phyloP scores from a whole-genome alignment of 1,140 invertebrate species.

The Bombyx mandarina region DNA sequence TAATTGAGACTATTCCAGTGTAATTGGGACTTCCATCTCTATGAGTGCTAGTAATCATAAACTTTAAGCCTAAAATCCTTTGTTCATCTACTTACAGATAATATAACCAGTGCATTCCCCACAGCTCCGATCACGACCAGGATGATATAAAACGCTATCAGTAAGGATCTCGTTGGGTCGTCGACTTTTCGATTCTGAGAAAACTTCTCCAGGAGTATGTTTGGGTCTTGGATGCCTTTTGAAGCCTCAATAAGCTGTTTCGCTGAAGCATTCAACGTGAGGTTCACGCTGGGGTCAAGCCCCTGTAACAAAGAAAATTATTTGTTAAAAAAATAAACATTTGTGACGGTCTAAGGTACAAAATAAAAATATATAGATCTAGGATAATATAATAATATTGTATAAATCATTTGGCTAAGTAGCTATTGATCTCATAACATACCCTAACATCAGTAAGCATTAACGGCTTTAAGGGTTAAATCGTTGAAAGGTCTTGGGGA shows the following conservation, averaged over 20 bases:
- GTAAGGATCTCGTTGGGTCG: slow-evolving; percentile 74
- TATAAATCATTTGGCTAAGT: not conserved
- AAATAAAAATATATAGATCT: not conserved
- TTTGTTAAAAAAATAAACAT: not conserved
- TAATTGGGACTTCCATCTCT: no score
- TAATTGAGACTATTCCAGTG: no score
- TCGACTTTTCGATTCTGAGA: slow-evolving; percentile 77
- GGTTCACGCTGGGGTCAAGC: slow-evolving; percentile 45
- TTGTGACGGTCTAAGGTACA: no score
- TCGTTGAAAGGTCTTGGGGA: no score
- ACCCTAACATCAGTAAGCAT: no score
- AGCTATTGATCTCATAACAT: not conserved
- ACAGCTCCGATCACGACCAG: slow-evolving; percentile 83
- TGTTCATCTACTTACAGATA: slow-evolving; percentile 72
- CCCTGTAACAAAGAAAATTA: slow-evolving; percentile 42
- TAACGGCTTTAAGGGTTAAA: no score
- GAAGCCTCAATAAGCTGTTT: slow-evolving; percentile 61
- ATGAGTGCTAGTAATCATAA: no score
- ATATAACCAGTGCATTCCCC: slow-evolving; percentile 86
- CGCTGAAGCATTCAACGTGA: slow-evolving; percentile 49
- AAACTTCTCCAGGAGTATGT: slow-evolving; percentile 72
- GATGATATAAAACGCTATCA: slow-evolving; percentile 80
- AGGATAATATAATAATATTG: not conserved
- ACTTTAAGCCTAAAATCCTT: no score
- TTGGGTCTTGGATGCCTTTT: slow-evolving; percentile 61